Evolutionary conservation across 2,113 vertebrate genomes (phyloP).

Genomic region (Scalopus aquaticus): DNA sequence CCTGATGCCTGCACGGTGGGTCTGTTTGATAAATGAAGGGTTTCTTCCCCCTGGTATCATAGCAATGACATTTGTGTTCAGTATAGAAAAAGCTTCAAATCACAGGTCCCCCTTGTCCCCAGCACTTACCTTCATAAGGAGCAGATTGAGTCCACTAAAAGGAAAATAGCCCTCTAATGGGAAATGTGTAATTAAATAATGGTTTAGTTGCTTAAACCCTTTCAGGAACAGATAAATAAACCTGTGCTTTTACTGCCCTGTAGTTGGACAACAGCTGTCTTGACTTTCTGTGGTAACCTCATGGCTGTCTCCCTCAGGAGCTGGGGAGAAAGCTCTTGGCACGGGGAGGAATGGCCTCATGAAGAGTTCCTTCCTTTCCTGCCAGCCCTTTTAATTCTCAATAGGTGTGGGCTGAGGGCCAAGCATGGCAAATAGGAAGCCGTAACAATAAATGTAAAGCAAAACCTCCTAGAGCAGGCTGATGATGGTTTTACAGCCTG

Average conservation of each 20-base stretch:
- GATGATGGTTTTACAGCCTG: constrained; percentile 34
- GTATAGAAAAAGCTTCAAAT: background rate
- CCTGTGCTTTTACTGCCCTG: background rate
- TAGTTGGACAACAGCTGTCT: background rate
- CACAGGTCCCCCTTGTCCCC: background rate
- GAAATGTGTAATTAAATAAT: background rate
- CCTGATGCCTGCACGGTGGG: background rate
- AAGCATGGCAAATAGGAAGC: background rate
- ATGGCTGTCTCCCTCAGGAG: background rate
- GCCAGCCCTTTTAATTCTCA: background rate
- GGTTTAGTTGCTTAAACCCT: background rate
- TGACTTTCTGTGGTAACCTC: background rate
- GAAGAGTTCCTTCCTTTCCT: background rate
- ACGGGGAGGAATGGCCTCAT: background rate
- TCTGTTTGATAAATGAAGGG: background rate
- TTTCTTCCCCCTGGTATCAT: background rate
- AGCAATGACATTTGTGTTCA: background rate
- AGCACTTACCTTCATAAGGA: background rate
- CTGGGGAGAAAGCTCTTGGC: background rate
- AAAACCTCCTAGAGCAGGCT: background rate
- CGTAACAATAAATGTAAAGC: background rate
- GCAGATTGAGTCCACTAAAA: background rate
- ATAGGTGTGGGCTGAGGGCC: background rate
- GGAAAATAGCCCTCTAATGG: background rate
- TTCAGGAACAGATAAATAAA: constrained; percentile 14